Percentiles rank a stretch among this genome's conserved stretches.
Conservation (phyloP, 2,113 vertebrate genomes). For the Heterochromis multidens region DNA sequence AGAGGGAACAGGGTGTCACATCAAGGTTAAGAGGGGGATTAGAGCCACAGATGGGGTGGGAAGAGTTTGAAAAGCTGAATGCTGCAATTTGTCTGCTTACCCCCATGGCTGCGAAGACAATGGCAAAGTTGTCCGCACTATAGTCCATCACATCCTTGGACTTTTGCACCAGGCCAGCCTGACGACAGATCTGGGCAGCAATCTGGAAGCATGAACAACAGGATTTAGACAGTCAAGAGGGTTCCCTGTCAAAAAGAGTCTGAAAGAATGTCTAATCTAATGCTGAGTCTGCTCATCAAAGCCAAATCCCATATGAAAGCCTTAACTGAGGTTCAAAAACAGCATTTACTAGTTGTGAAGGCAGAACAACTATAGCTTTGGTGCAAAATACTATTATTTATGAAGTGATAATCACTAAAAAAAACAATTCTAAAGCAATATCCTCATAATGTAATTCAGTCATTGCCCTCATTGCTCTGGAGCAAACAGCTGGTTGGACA, state of each 20-base stretch:
- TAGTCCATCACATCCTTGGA: constrained; percentile 83
- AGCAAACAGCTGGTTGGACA: neutral
- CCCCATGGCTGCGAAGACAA: constrained; percentile 84
- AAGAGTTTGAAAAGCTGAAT: neutral
- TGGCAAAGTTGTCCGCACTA: constrained; percentile 81
- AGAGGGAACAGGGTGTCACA: constrained; percentile 36
- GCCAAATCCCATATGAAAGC: no score
- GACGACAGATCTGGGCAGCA: constrained; percentile 83
- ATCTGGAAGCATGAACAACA: constrained; percentile 60
- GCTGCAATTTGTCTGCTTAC: constrained; percentile 54
- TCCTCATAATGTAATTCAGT: neutral
- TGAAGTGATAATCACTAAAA: neutral
- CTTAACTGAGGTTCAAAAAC: neutral
- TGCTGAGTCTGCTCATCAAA: neutral
- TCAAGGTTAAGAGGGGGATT: constrained; percentile 62
- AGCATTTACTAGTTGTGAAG: neutral
- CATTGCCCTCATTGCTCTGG: no score
- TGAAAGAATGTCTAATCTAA: neutral
- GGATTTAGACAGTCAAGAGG: neutral
- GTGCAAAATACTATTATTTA: neutral
- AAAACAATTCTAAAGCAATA: neutral
- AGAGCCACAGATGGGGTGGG: constrained; percentile 16
- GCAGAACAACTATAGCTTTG: neutral
- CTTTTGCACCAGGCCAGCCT: constrained; percentile 81
- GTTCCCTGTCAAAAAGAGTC: neutral